Conservation (phyloP, 2,113 vertebrate genomes). For the Chaetodon auriga region DNA sequence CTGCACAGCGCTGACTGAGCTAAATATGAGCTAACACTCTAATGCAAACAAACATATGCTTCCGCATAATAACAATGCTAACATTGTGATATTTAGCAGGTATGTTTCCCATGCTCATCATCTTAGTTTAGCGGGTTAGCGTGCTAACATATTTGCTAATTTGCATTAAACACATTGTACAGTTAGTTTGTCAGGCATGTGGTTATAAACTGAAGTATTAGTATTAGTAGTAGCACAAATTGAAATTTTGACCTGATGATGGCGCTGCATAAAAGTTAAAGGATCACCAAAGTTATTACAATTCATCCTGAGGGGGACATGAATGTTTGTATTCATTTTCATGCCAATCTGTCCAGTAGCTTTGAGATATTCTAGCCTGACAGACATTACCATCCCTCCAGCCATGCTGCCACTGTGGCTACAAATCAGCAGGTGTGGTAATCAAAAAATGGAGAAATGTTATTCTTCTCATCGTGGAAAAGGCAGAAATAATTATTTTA, state of each 20-base stretch:
- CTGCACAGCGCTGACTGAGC: too few species aligned
- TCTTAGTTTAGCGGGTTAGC: not conserved
- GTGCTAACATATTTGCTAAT: not conserved
- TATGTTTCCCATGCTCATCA: not conserved
- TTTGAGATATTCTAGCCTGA: not conserved
- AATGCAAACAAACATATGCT: too few species aligned
- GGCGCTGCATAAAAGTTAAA: too few species aligned
- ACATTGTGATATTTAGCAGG: not conserved
- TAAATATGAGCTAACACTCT: too few species aligned
- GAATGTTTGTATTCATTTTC: not conserved
- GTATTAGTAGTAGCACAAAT: too few species aligned
- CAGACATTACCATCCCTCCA: not conserved
- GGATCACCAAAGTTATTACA: not conserved
- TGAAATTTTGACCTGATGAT: too few species aligned
- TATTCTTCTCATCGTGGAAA: not conserved
- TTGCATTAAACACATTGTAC: too few species aligned
- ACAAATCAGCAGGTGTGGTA: not conserved
- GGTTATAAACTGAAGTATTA: too few species aligned
- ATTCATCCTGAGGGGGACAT: not conserved
- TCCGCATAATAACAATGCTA: too few species aligned
- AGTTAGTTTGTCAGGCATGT: too few species aligned
- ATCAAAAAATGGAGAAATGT: not conserved
- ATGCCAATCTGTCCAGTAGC: not conserved
- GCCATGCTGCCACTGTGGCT: not conserved
- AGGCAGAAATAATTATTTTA: not conserved